These are phyloP conservation scores for Regulus satrapa DNA, from an alignment of 2,113 vertebrate species.

Conservation along the genomic window DNA sequence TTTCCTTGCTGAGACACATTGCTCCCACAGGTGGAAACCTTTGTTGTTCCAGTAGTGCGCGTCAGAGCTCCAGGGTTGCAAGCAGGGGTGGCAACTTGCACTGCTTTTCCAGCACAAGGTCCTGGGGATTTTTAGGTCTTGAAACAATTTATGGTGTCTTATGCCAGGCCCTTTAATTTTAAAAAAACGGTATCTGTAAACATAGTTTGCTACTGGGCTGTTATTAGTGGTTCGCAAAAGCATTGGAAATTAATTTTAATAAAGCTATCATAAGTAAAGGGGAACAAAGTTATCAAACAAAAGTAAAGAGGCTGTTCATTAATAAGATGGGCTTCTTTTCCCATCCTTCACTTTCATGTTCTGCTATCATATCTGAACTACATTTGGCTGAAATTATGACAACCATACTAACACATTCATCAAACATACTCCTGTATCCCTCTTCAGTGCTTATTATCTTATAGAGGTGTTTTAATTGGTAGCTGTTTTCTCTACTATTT, in stretches of 20 bases:
- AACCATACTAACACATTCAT: neutral
- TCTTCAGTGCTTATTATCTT: neutral
- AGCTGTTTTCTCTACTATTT: neutral
- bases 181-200: neutral
- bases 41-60: accelerated
- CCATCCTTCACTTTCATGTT: neutral
- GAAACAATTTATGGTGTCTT: accelerated
- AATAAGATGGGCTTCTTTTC: neutral
- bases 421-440: neutral
- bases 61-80: neutral
- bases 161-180: neutral
- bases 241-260: neutral
- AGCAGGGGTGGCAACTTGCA: neutral
- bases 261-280: neutral
- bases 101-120: neutral
- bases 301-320: neutral
- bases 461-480: neutral
- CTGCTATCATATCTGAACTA: neutral
- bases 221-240: neutral
- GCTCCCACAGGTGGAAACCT: neutral
- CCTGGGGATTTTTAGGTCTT: neutral
- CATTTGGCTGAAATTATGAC: neutral
- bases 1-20: neutral
- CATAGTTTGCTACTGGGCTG: neutral
- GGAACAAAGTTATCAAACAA: neutral